Conservation (phyloP, 2,113 vertebrate genomes). For the Jacana jacana region DNA sequence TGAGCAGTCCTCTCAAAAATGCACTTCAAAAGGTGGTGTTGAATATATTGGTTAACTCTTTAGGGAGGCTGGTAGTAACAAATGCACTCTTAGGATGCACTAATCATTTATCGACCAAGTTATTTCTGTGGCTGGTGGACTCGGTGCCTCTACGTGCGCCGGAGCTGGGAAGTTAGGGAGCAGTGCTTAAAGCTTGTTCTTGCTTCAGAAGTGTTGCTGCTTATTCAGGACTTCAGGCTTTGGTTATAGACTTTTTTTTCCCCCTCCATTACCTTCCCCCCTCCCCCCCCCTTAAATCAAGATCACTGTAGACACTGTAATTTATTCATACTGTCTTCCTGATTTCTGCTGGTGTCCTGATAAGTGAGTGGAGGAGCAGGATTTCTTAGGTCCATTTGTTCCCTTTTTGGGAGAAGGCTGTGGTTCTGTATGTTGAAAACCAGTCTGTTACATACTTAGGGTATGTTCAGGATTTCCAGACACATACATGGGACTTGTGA, state of each 20-base stretch:
- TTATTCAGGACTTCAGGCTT: not conserved
- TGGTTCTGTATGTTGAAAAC: not conserved
- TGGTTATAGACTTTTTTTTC: not conserved
- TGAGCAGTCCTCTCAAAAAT: not conserved
- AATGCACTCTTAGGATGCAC: not conserved
- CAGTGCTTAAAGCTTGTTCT: not conserved
- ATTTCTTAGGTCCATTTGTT: not conserved
- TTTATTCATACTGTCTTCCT: not conserved
- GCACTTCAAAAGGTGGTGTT: conserved; percentile 14
- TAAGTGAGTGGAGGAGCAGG: not conserved
- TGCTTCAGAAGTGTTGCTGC: not conserved
- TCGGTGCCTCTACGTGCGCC: not conserved
- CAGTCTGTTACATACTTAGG: not conserved
- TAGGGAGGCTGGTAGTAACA: not conserved
- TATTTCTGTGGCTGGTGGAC: not conserved
- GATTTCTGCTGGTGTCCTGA: not conserved
- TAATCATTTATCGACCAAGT: not conserved
- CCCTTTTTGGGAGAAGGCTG: not conserved
- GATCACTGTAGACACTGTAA: not conserved
- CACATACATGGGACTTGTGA: not conserved
- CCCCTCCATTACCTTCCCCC: too few relatives aligned
- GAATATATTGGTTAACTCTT: conserved; percentile 34
- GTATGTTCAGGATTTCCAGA: not conserved
- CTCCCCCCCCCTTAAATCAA: too few relatives aligned
- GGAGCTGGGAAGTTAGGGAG: not conserved